Base-by-base conservation (phyloP, 2,113 vertebrate species). In the Ameiurus melas region DNA sequence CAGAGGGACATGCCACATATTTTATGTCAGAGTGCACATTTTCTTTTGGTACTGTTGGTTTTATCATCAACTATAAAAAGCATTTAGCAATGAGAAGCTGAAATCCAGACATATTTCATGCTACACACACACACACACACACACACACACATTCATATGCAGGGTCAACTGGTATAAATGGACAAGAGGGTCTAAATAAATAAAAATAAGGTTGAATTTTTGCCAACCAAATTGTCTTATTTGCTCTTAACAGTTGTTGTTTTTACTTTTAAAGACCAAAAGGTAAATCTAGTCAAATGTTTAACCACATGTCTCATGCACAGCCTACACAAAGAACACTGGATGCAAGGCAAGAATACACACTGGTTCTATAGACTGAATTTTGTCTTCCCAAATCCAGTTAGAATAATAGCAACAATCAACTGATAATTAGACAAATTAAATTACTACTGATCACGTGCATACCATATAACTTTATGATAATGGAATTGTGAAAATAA, bases 31-130 rank as follows among this genome's bases (percentile, higher is more conserved):
- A 81, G 16, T 62, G 19, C 83, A 78, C 47, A 27, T 77, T 90
- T 86, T 75, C 47, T 90, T 43, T 39, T 47, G 80, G 81, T 68
- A 83, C 87, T 90, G 86, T 82, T 83, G 58, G 60, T 89, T 89
- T 87, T 85, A 82, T 78, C 62, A 89, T 89, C 87, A 78, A 79
- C 86, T 5, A 0, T 51, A 89, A 87, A 86, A 83, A 83, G 58
- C 33, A 58, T 62, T 83, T 12, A 43, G 80, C 57, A 62, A 12
- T 36, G 55, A 36, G 78, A n/a, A 4, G 19, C 79, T 36, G 4
- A 33, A 80, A 81, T 81, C 53, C 53, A 20, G 30, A 0, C 1
- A 19, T 81, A 81, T 81, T 58, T 81, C 7, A 81, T 30, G 9
- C 27, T 2, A 36, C 27, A 19, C 55, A 77, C 73, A 25, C 22